Percentiles rank a stretch among this genome's conserved stretches.
Evolutionary conservation across 2,113 vertebrate genomes (phyloP).

Genomic region (Nymphicus hollandicus): DNA sequence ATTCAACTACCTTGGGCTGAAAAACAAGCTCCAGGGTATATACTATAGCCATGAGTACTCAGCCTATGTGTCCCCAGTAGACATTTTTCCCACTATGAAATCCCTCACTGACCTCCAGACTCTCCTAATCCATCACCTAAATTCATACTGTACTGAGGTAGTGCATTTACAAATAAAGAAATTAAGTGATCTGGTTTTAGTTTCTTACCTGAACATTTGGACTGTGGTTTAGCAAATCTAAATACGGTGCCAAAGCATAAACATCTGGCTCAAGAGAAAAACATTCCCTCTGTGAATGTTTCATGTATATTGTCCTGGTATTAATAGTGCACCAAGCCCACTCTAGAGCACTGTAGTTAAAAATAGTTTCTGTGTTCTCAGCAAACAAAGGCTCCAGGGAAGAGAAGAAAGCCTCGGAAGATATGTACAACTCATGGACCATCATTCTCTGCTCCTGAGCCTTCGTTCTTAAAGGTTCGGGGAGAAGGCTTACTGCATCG

Average conservation of each 20-base stretch:
- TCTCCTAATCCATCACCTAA: background rate
- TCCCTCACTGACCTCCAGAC: background rate
- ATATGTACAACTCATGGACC: conserved; percentile 71
- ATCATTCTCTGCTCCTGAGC: conserved; percentile 76
- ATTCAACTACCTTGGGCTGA: background rate
- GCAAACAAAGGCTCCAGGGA: conserved; percentile 85
- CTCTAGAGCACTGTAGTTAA: conserved; percentile 80
- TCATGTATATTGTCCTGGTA: conserved; percentile 91
- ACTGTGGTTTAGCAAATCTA: conserved; percentile 93
- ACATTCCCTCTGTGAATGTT: conserved; percentile 61
- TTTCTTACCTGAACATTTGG: conserved; percentile 83
- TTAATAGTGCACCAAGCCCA: conserved; percentile 97
- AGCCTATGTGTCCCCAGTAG: background rate
- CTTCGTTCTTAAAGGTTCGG: conserved; percentile 63
- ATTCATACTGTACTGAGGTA: background rate
- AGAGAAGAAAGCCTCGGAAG: conserved; percentile 78
- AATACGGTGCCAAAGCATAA: conserved; percentile 86
- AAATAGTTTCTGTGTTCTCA: conserved; percentile 66
- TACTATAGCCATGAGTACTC: background rate
- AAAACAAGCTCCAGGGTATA: background rate
- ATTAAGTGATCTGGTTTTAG: background rate
- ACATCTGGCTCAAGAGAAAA: conserved; percentile 82
- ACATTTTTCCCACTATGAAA: background rate
- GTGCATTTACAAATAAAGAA: background rate
- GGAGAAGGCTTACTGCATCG: conserved; percentile 74